Evolutionary conservation across 2,888 invertebrate species (phyloP).

Genomic region (Catocala sponsa): DNA sequence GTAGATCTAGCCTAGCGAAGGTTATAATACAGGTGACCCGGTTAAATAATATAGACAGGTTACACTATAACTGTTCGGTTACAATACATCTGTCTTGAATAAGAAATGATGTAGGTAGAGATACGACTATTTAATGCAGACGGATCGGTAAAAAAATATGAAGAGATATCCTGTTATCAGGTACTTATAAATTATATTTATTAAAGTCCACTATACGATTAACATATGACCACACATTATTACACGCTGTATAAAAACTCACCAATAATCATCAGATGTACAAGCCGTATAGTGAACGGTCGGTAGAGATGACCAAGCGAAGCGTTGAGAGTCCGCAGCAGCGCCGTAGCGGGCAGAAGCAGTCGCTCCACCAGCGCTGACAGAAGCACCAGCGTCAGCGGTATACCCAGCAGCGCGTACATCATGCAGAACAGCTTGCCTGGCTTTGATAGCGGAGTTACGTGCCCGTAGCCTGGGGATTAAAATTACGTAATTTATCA

Average conservation of each 20-base stretch:
- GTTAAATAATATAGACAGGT: too few relatives aligned
- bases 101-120: too few relatives aligned
- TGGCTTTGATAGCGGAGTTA: slow-evolving; percentile 94
- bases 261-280: slow-evolving; percentile 92
- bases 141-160: too few relatives aligned
- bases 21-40: too few relatives aligned
- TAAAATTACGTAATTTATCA: background rate
- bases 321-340: slow-evolving; percentile 91
- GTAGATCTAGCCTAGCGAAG: too few relatives aligned
- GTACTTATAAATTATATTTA: too few relatives aligned
- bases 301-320: slow-evolving; percentile 91
- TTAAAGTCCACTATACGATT: too few relatives aligned
- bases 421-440: slow-evolving; percentile 96
- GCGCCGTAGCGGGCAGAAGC: slow-evolving; percentile 91
- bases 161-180: too few relatives aligned
- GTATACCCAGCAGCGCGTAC: slow-evolving; percentile 95
- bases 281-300: slow-evolving; percentile 92
- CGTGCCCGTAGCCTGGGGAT: slow-evolving; percentile 94
- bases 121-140: too few relatives aligned
- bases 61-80: too few relatives aligned
- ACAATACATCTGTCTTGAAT: too few relatives aligned
- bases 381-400: slow-evolving; percentile 94
- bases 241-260: slow-evolving; percentile 43
- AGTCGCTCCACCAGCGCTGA: slow-evolving; percentile 94
- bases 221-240: too few relatives aligned